Evolutionary conservation across 2,113 vertebrate species (phyloP).

Genomic region (Microtus pennsylvanicus): DNA sequence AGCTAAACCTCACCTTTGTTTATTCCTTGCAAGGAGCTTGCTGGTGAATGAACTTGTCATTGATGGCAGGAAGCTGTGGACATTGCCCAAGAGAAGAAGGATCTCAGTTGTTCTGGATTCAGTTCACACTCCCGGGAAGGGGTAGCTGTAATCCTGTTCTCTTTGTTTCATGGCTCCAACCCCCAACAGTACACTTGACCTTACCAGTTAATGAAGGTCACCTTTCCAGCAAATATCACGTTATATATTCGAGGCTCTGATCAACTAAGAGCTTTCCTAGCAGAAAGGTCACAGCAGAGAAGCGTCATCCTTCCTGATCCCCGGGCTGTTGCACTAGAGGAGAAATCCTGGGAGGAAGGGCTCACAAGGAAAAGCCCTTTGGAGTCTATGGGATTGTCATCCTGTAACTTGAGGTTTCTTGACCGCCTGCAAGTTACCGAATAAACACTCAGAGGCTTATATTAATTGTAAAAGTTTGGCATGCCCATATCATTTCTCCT

Average conservation of each 20-base stretch:
- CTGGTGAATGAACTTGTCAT: not conserved
- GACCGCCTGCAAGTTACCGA: too few species aligned
- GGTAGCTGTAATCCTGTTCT: not conserved
- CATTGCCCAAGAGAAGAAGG: not conserved
- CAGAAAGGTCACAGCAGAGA: slow-evolving; percentile 71
- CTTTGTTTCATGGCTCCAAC: not conserved
- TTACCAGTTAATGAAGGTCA: slow-evolving; percentile 72
- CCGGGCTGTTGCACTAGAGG: not conserved
- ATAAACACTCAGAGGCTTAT: too few species aligned
- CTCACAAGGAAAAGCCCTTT: not conserved
- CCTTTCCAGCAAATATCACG: slow-evolving; percentile 58
- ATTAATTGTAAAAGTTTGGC: too few species aligned
- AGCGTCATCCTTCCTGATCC: not conserved
- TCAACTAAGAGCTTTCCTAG: slow-evolving; percentile 57
- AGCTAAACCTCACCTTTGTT: not conserved
- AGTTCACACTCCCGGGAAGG: not conserved
- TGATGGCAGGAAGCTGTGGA: not conserved
- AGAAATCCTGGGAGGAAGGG: not conserved
- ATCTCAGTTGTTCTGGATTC: not conserved
- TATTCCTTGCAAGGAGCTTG: not conserved
- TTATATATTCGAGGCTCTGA: slow-evolving; percentile 44
- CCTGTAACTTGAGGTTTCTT: too few species aligned
- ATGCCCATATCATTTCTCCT: too few species aligned
- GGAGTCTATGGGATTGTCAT: not conserved
- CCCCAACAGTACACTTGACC: slow-evolving; percentile 48